Conservation (phyloP, 2,888 invertebrate species). For the Acrobasis consociella region DNA sequence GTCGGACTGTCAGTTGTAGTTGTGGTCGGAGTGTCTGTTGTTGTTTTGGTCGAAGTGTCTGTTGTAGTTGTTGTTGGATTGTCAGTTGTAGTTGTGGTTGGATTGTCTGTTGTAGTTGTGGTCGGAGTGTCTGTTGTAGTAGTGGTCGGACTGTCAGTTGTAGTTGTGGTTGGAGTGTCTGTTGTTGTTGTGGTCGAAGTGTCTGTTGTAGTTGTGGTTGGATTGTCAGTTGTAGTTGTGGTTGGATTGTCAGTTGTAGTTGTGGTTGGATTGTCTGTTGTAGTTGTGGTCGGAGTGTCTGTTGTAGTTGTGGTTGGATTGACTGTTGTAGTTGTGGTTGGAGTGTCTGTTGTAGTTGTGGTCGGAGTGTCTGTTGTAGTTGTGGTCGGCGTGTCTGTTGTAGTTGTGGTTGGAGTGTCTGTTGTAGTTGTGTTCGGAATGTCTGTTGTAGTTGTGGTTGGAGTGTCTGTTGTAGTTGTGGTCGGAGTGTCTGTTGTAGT, state of each 20-base stretch:
- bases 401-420: neutral
- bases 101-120: neutral
- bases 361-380: neutral
- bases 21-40: neutral
- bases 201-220: neutral
- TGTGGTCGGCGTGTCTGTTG: neutral
- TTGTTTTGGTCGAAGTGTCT: neutral
- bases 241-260: neutral
- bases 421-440: neutral
- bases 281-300: neutral
- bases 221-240: neutral
- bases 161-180: neutral
- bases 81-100: neutral
- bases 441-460: neutral
- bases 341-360: neutral
- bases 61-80: neutral
- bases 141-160: neutral
- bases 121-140: neutral
- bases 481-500: neutral
- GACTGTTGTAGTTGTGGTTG: neutral
- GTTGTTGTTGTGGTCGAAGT: neutral
- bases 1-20: neutral
- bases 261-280: neutral
- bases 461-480: neutral
- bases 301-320: slow-evolving; percentile 1